Percentiles rank a stretch among this genome's conserved stretches.
Conservation (phyloP, 2,113 vertebrate genomes). For the Alligator sinensis region DNA sequence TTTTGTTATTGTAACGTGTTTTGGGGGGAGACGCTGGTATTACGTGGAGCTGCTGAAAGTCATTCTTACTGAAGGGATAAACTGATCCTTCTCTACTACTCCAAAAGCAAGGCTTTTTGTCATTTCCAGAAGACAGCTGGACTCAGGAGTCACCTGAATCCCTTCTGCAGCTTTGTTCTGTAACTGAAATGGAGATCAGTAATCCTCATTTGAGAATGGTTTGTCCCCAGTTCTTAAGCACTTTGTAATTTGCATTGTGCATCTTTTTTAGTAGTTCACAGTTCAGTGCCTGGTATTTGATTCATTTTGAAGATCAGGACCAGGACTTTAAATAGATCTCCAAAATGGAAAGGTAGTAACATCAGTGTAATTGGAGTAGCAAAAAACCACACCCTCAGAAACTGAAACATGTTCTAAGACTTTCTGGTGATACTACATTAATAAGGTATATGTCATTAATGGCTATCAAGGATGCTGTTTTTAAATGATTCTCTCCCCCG, state of each 20-base stretch:
- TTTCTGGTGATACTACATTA: not conserved
- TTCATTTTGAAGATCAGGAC: rapidly evolving
- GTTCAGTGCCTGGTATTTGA: too few relatives aligned
- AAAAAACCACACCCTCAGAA: not conserved
- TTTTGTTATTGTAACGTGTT: not conserved
- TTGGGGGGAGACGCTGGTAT: not conserved
- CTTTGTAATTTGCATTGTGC: not conserved
- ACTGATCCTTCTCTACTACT: not conserved
- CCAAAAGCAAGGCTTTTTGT: not conserved
- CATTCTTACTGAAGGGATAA: not conserved
- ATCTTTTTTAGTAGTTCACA: not conserved
- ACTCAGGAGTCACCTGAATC: not conserved
- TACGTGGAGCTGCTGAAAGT: too few relatives aligned
- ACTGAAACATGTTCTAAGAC: not conserved
- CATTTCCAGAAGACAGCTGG: not conserved
- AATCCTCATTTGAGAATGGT: not conserved
- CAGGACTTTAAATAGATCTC: not conserved
- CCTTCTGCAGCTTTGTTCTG: not conserved
- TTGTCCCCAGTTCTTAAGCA: not conserved
- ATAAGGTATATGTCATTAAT: not conserved
- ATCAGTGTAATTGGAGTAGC: not conserved
- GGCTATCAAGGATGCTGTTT: not conserved
- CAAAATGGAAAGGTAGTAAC: not conserved
- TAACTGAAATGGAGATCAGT: not conserved
- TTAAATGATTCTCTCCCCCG: not conserved